Evolutionary conservation across 2,797 vertebrate genomes (phyloP).

Genomic region (Alosa sapidissima): DNA sequence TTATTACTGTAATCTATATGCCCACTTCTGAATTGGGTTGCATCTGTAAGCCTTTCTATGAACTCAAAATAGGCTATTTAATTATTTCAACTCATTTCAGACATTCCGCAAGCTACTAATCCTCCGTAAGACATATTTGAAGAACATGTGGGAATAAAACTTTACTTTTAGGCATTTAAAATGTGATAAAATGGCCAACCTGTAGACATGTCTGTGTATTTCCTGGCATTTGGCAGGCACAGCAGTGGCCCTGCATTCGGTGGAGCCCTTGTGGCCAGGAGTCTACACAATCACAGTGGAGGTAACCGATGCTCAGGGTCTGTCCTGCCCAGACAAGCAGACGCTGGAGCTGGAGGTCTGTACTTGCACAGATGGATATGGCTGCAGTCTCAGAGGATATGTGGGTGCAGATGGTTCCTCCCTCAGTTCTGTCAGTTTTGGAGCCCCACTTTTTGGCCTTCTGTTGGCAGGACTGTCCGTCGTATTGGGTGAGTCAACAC

Average conservation of each 20-base stretch:
- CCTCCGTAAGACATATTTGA: too few species aligned
- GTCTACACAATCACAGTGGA: conserved; percentile 63
- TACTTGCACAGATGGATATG: conserved; percentile 53
- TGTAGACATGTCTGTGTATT: background rate
- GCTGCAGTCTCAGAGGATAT: conserved; percentile 14
- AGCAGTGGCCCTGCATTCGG: conserved; percentile 59
- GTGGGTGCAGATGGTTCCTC: background rate
- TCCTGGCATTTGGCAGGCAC: conserved; percentile 57
- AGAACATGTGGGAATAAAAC: too few species aligned
- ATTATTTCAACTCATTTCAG: too few species aligned
- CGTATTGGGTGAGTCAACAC: conserved; percentile 68
- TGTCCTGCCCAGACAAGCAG: conserved; percentile 62
- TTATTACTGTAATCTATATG: too few species aligned
- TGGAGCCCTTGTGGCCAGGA: conserved; percentile 65
- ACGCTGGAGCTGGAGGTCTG: conserved; percentile 68
- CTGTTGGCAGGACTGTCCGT: conserved; percentile 59
- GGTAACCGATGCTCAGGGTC: conserved; percentile 65
- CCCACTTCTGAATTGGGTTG: too few species aligned
- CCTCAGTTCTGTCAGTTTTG: conserved; percentile 40
- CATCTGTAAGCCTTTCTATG: too few species aligned
- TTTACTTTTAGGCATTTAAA: too few species aligned
- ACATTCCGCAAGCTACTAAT: too few species aligned
- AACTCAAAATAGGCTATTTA: too few species aligned
- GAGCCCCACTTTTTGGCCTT: conserved; percentile 60
- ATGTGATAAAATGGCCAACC: too few species aligned